phyloP scores from a whole-genome alignment of 2,888 invertebrate species.

The Drosophila seclusa region DNA sequence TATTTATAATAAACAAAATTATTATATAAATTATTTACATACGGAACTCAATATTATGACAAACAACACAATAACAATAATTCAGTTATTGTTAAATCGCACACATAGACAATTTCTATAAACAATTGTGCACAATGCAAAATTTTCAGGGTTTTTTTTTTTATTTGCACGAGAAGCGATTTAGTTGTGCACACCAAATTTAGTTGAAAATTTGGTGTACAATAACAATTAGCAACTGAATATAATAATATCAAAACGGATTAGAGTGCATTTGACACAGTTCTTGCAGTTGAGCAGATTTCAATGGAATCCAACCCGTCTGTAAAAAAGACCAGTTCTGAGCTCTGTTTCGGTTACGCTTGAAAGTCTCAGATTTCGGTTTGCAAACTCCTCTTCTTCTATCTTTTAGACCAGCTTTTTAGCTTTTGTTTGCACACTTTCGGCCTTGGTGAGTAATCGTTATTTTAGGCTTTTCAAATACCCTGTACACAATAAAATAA shows the following conservation, averaged over 20 bases:
- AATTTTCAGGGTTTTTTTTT: slow-evolving; percentile 53
- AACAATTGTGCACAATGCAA: slow-evolving; percentile 55
- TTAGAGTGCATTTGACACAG: slow-evolving; percentile 58
- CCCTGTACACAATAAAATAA: background rate
- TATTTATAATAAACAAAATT: slow-evolving; percentile 54
- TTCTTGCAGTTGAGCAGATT: slow-evolving; percentile 62
- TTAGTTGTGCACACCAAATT: slow-evolving; percentile 11
- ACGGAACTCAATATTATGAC: slow-evolving; percentile 26
- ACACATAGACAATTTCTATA: slow-evolving; percentile 51
- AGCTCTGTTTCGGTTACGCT: slow-evolving; percentile 40
- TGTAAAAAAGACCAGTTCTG: slow-evolving; percentile 4
- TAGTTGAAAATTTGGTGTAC: slow-evolving; percentile 9
- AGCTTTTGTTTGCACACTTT: slow-evolving; percentile 47
- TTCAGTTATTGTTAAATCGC: slow-evolving; percentile 26
- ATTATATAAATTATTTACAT: slow-evolving; percentile 52
- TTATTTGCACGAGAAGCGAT: background rate
- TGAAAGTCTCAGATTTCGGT: slow-evolving; percentile 40
- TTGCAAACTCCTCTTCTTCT: slow-evolving; percentile 11
- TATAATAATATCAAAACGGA: slow-evolving; percentile 41
- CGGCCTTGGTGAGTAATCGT: slow-evolving; percentile 62
- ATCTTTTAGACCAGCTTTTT: slow-evolving; percentile 26
- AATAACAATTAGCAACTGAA: slow-evolving; percentile 43
- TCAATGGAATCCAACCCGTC: slow-evolving; percentile 31
- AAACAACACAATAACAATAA: slow-evolving; percentile 23
- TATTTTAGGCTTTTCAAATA: slow-evolving; percentile 33